Evolutionary conservation across 1,140 invertebrate genomes (phyloP).

Genomic region (Schlechtendalia chinensis): DNA sequence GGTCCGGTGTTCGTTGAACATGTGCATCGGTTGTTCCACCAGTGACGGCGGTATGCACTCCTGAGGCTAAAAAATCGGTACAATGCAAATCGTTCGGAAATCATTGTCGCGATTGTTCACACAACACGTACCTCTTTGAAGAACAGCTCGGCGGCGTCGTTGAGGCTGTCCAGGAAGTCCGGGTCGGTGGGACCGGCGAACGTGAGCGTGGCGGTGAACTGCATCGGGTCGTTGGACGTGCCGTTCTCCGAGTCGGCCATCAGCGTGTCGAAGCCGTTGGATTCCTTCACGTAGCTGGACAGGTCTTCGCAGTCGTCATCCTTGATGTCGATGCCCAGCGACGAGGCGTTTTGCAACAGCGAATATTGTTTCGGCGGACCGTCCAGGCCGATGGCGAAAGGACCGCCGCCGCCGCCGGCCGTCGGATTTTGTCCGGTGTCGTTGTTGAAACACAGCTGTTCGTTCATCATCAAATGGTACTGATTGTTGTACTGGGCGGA

Average conservation of each 20-base stretch:
- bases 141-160: slow-evolving; percentile 74
- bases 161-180: slow-evolving; percentile 67
- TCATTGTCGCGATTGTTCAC: no score
- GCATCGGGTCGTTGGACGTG: slow-evolving; percentile 73
- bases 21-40: slow-evolving; percentile 64
- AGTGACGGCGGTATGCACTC: slow-evolving; percentile 60
- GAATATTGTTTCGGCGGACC: slow-evolving; percentile 67
- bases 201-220: slow-evolving; percentile 76
- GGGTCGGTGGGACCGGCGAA: slow-evolving; percentile 75
- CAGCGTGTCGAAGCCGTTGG: slow-evolving; percentile 64
- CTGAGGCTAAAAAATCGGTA: slow-evolving; percentile 46
- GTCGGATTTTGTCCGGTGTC: slow-evolving; percentile 65
- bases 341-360: slow-evolving; percentile 73
- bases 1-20: slow-evolving; percentile 66
- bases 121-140: slow-evolving; percentile 61
- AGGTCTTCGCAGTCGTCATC: slow-evolving; percentile 68
- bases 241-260: slow-evolving; percentile 76
- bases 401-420: slow-evolving; percentile 57
- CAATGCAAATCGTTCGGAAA: no score
- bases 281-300: slow-evolving; percentile 71
- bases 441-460: slow-evolving; percentile 70
- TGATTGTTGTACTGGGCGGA: slow-evolving; percentile 53
- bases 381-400: slow-evolving; percentile 57
- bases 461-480: slow-evolving; percentile 59
- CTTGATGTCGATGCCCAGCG: slow-evolving; percentile 75